phyloP scores from a whole-genome alignment of 2,113 vertebrate species.

The Dryoscopus gambensis region DNA sequence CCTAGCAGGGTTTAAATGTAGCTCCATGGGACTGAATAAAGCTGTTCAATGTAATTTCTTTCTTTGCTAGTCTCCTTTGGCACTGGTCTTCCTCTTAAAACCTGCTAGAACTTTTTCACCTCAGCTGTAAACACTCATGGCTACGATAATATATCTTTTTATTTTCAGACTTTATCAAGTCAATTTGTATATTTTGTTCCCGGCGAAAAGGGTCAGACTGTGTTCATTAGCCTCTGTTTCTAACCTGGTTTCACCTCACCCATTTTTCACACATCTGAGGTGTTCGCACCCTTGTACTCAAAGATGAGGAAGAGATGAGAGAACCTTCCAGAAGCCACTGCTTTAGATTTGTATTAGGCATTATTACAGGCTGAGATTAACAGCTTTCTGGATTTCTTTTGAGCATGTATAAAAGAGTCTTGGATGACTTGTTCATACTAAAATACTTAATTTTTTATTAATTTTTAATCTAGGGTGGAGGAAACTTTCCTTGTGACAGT shows the following conservation, averaged over 20 bases:
- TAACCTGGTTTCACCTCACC: neutral
- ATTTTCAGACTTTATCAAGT: neutral
- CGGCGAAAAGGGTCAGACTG: neutral
- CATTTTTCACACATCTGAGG: neutral
- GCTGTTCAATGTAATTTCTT: accelerated
- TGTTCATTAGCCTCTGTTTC: neutral
- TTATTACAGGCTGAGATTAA: neutral
- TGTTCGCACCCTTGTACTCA: neutral
- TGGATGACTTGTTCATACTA: neutral
- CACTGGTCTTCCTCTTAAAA: neutral
- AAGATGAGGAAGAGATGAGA: neutral
- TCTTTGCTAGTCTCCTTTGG: neutral
- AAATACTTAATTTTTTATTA: neutral
- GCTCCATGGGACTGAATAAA: neutral
- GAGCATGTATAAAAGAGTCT: neutral
- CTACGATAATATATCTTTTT: neutral
- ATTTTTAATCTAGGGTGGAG: neutral
- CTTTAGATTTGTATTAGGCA: neutral
- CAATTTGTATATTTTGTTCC: neutral
- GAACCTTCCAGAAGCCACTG: neutral
- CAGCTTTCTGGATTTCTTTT: neutral
- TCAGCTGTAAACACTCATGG: neutral
- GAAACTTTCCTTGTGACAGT: neutral
- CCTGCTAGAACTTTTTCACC: neutral
- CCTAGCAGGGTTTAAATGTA: neutral